Percentiles rank a stretch among this genome's conserved stretches.
These are phyloP conservation scores for Diloba caeruleocephala DNA, from an alignment of 2,888 invertebrate genomes.

Conservation along the genomic window DNA sequence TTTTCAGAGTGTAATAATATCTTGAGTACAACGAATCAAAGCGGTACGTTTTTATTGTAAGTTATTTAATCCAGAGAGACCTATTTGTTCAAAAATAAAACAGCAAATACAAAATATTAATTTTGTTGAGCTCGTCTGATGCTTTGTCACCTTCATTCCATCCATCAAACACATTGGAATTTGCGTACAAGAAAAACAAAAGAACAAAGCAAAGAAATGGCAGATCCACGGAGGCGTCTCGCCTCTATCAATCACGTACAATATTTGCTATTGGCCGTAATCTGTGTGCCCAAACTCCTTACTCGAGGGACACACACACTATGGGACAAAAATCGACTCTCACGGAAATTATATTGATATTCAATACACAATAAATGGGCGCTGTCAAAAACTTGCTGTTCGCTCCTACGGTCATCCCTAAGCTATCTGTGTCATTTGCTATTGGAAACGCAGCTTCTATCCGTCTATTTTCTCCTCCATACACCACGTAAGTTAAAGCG, in stretches of 20 bases:
- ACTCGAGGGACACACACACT: conserved; percentile 78
- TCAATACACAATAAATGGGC: conserved; percentile 89
- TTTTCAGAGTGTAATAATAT: background rate
- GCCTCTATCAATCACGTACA: conserved; percentile 81
- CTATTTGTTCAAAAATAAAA: conserved; percentile 30
- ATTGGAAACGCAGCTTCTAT: conserved; percentile 83
- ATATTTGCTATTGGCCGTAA: conserved; percentile 87
- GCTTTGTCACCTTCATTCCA: conserved; percentile 51
- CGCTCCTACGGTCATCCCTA: conserved; percentile 89
- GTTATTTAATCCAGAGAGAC: background rate
- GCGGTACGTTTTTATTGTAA: background rate
- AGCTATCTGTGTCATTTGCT: conserved; percentile 89
- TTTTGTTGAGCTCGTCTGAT: conserved; percentile 31
- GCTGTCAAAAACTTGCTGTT: conserved; percentile 89
- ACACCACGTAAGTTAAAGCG: conserved; percentile 67
- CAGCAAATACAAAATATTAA: conserved; percentile 29
- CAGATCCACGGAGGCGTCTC: conserved; percentile 68
- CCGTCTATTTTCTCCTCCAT: conserved; percentile 67
- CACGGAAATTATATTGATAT: conserved; percentile 89
- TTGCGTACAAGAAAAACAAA: conserved; percentile 68
- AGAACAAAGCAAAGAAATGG: conserved; percentile 66
- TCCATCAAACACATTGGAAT: conserved; percentile 50
- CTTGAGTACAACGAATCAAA: conserved; percentile 1
- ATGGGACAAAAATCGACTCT: conserved; percentile 87
- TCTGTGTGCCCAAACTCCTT: conserved; percentile 85